phyloP scores from a whole-genome alignment of 2,797 vertebrate species.

The Nyctalus aviator region DNA sequence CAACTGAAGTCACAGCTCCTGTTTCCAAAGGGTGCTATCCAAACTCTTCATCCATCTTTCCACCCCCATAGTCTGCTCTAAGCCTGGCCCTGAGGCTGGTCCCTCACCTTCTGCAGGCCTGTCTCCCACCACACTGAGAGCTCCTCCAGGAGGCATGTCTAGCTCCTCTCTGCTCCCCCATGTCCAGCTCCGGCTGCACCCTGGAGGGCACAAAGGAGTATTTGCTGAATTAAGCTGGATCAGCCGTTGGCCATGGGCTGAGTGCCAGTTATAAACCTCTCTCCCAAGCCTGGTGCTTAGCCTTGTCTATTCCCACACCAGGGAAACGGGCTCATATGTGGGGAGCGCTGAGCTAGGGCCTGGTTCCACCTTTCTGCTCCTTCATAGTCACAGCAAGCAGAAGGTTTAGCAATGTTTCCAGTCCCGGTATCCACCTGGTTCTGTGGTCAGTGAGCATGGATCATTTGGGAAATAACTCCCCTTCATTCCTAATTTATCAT shows the following conservation, averaged over 20 bases:
- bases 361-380: not conserved
- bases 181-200: not conserved
- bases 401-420: not conserved
- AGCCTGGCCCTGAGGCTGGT: not conserved
- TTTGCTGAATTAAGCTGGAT: not conserved
- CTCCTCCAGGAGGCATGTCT: not conserved
- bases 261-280: not conserved
- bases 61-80: not conserved
- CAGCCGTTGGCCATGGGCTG: not conserved
- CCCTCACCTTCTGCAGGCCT: not conserved
- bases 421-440: not conserved
- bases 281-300: not conserved
- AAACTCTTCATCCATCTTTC: not conserved
- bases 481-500: constrained; percentile 65
- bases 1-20: not conserved
- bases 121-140: not conserved
- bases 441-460: not conserved
- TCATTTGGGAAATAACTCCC: constrained; percentile 37
- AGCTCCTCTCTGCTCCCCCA: not conserved
- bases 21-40: not conserved
- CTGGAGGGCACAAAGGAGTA: not conserved
- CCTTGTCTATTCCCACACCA: not conserved
- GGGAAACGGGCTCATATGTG: not conserved
- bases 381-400: not conserved
- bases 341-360: not conserved